Conservation (phyloP, 2,113 vertebrate genomes). For the Sinocyclocheilus grahami region DNA sequence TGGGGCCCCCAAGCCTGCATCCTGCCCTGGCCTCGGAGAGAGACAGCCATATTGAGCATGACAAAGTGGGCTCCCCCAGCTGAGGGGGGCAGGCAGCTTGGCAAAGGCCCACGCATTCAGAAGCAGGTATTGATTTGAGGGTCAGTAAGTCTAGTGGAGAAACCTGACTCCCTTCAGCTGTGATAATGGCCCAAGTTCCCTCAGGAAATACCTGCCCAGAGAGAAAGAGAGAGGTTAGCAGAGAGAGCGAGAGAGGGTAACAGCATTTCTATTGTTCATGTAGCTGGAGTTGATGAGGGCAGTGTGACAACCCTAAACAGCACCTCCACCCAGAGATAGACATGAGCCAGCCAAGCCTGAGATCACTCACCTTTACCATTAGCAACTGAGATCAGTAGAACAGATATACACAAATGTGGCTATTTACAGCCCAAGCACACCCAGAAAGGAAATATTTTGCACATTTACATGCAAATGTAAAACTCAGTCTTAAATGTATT, state of each 20-base stretch:
- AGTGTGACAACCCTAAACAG: conserved; percentile 59
- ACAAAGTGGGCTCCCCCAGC: conserved; percentile 51
- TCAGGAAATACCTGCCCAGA: conserved; percentile 63
- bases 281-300: conserved; percentile 52
- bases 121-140: conserved; percentile 63
- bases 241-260: conserved; percentile 42
- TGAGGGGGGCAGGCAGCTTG: conserved; percentile 38
- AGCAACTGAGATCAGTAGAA: conserved; percentile 20
- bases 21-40: conserved; percentile 44
- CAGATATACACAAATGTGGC: not conserved
- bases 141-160: conserved; percentile 56
- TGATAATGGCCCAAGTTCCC: conserved; percentile 57
- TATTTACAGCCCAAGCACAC: not conserved
- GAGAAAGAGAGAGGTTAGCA: conserved; percentile 52
- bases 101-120: conserved; percentile 58
- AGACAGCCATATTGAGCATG: conserved; percentile 62
- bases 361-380: conserved; percentile 51
- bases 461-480: not conserved
- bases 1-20: conserved; percentile 52
- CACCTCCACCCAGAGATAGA: conserved; percentile 34
- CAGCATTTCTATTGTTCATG: conserved; percentile 51
- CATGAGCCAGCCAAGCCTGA: conserved; percentile 22
- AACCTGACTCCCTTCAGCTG: conserved; percentile 52
- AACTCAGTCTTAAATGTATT: not conserved
- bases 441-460: not conserved